These are phyloP conservation scores for Hycleus cichorii DNA, from an alignment of 1,140 invertebrate genomes.

Conservation along the genomic window DNA sequence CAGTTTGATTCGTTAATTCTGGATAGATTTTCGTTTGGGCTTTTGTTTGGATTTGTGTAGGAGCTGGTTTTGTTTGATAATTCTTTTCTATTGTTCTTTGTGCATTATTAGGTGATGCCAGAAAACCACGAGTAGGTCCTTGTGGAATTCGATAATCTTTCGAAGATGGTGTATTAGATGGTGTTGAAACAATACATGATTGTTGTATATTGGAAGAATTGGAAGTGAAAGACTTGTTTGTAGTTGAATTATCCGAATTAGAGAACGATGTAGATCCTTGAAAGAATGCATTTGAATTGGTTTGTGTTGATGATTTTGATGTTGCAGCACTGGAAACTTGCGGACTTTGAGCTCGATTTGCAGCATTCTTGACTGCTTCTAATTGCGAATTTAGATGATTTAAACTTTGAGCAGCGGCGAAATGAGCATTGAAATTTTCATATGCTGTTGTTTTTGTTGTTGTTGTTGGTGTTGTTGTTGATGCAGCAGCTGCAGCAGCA, in stretches of 20 bases:
- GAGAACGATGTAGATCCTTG: constrained; percentile 52
- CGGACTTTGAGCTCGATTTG: constrained; percentile 46
- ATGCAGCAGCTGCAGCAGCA: constrained; percentile 29
- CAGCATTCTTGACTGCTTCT: constrained; percentile 43
- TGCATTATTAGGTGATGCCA: constrained; percentile 31
- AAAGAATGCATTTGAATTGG: constrained; percentile 54
- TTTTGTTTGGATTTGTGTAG: constrained; percentile 55
- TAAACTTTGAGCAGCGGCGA: constrained; percentile 53
- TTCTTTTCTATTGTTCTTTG: constrained; percentile 28
- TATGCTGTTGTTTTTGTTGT: constrained; percentile 53
- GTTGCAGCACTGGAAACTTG: constrained; percentile 31
- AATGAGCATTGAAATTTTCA: constrained; percentile 62
- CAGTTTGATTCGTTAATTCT: constrained; percentile 46
- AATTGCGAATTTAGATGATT: constrained; percentile 57
- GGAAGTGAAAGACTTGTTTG: constrained; percentile 45
- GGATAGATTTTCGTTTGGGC: constrained; percentile 63
- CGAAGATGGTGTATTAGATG: constrained; percentile 45
- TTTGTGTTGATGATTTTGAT: constrained; percentile 17
- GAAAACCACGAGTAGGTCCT: constrained; percentile 30
- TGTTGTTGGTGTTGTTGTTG: constrained; percentile 51
- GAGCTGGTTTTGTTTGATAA: constrained; percentile 44
- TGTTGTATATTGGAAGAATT: constrained; percentile 50
- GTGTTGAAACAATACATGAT: constrained; percentile 62
- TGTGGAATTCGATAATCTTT: constrained; percentile 56
- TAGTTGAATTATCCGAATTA: constrained; percentile 37